A percentile compares a stretch with the other conserved stretches of the same genome.
Conservation (phyloP, 1,140 invertebrate genomes). For the Cryptotermes secundus region DNA sequence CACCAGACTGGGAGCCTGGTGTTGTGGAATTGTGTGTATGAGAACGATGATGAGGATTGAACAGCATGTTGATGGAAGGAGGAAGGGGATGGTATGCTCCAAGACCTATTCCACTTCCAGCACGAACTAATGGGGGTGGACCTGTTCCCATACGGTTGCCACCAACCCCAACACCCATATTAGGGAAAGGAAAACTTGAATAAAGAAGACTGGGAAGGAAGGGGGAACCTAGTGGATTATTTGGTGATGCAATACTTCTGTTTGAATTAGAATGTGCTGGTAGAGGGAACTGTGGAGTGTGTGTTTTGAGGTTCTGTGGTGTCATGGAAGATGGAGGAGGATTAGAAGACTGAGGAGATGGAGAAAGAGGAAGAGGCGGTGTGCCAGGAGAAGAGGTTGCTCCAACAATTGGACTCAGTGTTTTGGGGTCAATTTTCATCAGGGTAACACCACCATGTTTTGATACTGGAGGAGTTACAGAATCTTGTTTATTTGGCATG, state of each 20-base stretch:
- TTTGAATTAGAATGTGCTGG: background rate
- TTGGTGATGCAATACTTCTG: slow-evolving; percentile 39
- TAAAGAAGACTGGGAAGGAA: slow-evolving; percentile 50
- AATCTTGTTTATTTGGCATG: background rate
- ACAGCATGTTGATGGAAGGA: slow-evolving; percentile 49
- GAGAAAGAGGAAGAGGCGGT: slow-evolving; percentile 48
- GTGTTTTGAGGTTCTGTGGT: slow-evolving; percentile 40
- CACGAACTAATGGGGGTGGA: slow-evolving; percentile 42
- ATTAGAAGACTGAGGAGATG: slow-evolving; percentile 47
- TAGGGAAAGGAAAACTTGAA: slow-evolving; percentile 41
- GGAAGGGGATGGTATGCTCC: slow-evolving; percentile 53
- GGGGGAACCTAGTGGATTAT: slow-evolving; percentile 52
- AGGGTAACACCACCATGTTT: slow-evolving; percentile 48
- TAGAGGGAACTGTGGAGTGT: background rate
- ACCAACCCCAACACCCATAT: background rate
- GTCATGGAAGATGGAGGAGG: slow-evolving; percentile 46
- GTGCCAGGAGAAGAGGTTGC: slow-evolving; percentile 45
- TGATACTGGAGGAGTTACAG: background rate
- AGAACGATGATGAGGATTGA: slow-evolving; percentile 43
- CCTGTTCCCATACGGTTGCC: background rate
- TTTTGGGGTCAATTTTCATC: slow-evolving; percentile 63
- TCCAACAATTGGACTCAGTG: slow-evolving; percentile 54
- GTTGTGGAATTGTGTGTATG: slow-evolving; percentile 32
- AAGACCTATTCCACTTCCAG: slow-evolving; percentile 43
- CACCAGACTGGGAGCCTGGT: slow-evolving; percentile 8